Conservation (phyloP, 2,797 vertebrate species). For the Rhinogobio ventralis region DNA sequence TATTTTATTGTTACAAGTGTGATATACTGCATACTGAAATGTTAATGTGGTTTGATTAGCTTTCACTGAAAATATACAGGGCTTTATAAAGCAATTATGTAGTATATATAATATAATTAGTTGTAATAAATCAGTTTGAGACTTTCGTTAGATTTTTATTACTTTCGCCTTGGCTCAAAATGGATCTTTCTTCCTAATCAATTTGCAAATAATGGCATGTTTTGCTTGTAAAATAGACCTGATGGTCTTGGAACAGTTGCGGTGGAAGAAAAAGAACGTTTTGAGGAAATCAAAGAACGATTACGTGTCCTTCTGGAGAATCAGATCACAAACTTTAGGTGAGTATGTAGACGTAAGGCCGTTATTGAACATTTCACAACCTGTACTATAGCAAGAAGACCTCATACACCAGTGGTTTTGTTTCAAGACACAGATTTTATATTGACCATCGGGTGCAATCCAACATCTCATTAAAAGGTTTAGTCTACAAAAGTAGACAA, state of each 20-base stretch:
- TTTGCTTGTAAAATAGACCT: conserved; percentile 79
- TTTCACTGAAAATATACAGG: conserved; percentile 18
- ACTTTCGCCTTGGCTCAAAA: background rate
- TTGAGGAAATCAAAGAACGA: conserved; percentile 98
- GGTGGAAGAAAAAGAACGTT: conserved; percentile 97
- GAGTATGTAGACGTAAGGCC: conserved; percentile 10
- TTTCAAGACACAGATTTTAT: background rate
- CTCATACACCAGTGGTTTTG: background rate
- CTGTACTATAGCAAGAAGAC: background rate
- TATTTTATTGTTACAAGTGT: conserved; percentile 41
- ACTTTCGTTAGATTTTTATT: background rate
- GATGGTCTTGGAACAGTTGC: conserved; percentile 98
- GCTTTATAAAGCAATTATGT: conserved; percentile 19
- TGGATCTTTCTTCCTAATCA: background rate
- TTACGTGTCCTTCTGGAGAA: conserved; percentile 97
- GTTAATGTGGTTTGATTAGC: conserved; percentile 36
- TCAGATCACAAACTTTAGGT: conserved; percentile 99
- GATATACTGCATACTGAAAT: conserved; percentile 28
- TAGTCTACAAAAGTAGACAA: background rate
- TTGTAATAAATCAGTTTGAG: conserved; percentile 4
- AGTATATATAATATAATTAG: conserved; percentile 5
- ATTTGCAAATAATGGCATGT: conserved; percentile 42
- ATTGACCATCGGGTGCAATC: background rate
- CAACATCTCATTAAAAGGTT: background rate
- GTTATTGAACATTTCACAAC: conserved; percentile 8